phyloP scores from a whole-genome alignment of 2,888 invertebrate genomes.

The Aphidoletes aphidimyza region DNA sequence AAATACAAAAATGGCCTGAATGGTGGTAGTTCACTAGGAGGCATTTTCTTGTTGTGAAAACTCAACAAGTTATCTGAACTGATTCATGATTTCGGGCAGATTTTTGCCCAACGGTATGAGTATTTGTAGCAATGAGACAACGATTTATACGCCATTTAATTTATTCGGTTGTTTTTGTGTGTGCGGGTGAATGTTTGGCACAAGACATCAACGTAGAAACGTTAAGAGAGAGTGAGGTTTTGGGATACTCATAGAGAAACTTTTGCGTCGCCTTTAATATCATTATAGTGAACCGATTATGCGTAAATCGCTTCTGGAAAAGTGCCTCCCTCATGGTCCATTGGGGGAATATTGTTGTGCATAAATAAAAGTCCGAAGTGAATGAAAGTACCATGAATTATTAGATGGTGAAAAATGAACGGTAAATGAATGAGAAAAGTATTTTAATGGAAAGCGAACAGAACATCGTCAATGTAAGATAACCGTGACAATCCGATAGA shows the following conservation, averaged over 20 bases:
- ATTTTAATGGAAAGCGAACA: too few relatives aligned
- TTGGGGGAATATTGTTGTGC: background rate
- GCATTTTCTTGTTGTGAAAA: background rate
- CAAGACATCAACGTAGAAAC: too few relatives aligned
- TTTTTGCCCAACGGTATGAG: background rate
- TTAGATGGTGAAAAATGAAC: too few relatives aligned
- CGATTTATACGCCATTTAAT: slow-evolving; percentile 48
- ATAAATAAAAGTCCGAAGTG: too few relatives aligned
- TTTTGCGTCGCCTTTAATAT: slow-evolving; percentile 21
- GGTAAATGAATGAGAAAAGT: too few relatives aligned
- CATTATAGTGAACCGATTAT: background rate
- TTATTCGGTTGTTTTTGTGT: slow-evolving; percentile 7
- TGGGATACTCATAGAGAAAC: background rate
- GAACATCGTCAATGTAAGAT: too few relatives aligned
- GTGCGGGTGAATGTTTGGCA: background rate
- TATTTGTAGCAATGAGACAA: background rate
- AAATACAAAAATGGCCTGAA: background rate
- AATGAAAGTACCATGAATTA: too few relatives aligned
- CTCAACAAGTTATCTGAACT: slow-evolving; percentile 28
- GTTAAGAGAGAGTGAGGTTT: background rate
- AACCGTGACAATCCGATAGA: too few relatives aligned
- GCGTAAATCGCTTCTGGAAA: background rate
- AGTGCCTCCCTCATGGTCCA: too few relatives aligned
- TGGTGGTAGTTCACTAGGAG: background rate
- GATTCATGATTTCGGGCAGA: background rate